Percentiles rank a stretch among this genome's conserved stretches.
Evolutionary conservation across 2,113 vertebrate genomes (phyloP).

Genomic region (Mesocricetus auratus): DNA sequence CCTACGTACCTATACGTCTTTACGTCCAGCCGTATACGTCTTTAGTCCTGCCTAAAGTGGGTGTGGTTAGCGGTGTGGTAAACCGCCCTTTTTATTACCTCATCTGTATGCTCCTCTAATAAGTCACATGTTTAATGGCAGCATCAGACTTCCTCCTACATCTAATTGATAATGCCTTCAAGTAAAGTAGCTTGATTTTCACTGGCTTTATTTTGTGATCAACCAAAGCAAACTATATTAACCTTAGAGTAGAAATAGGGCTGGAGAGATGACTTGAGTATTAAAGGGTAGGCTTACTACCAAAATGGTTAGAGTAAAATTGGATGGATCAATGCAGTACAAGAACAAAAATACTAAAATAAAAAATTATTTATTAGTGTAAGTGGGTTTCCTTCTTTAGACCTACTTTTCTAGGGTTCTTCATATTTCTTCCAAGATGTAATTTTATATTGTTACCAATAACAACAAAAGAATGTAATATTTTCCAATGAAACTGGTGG

Average conservation of each 20-base stretch:
- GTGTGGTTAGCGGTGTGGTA: too few species aligned
- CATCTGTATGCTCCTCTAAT: too few species aligned
- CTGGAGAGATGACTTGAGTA: not conserved
- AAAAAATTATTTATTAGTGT: not conserved
- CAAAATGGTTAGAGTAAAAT: not conserved
- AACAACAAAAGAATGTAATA: not conserved
- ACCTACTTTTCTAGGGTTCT: not conserved
- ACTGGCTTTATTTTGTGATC: not conserved
- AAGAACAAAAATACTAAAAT: not conserved
- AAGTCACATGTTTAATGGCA: too few species aligned
- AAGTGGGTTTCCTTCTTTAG: not conserved
- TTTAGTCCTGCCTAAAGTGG: too few species aligned
- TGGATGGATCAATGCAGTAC: not conserved
- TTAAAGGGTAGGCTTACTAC: not conserved
- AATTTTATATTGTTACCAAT: not conserved
- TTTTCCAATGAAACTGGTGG: not conserved
- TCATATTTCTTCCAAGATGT: not conserved
- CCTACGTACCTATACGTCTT: too few species aligned
- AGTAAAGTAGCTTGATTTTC: not conserved
- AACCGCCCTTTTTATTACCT: too few species aligned
- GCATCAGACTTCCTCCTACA: too few species aligned
- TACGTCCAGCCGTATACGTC: too few species aligned
- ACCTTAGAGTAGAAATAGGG: not conserved
- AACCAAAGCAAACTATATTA: not conserved
- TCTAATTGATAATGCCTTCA: slow-evolving; percentile 4